phyloP scores from a whole-genome alignment of 2,888 invertebrate species.

The Nephrotoma appendiculata region DNA sequence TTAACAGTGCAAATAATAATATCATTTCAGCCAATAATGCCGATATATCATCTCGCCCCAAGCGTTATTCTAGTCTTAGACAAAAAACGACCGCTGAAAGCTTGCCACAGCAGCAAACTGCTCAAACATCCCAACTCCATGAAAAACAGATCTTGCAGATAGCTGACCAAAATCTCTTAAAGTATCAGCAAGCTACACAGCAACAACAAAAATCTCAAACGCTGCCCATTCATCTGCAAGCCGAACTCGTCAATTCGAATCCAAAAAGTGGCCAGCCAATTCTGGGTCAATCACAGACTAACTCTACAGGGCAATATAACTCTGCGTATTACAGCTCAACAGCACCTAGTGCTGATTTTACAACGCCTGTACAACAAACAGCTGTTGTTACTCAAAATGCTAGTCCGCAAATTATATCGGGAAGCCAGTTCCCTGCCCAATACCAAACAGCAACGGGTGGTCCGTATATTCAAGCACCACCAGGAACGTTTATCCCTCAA shows the following conservation, averaged over 20 bases:
- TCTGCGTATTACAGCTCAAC: conserved; percentile 19
- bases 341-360: conserved; percentile 12
- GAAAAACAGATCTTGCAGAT: background rate
- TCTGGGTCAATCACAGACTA: conserved; percentile 9
- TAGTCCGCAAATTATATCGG: background rate
- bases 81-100: conserved; percentile 34
- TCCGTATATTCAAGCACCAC: conserved; percentile 1
- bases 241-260: background rate
- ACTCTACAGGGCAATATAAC: conserved; percentile 18
- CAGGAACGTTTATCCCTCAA: background rate
- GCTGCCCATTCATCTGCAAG: conserved; percentile 16
- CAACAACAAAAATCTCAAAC: conserved; percentile 19
- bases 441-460: conserved; percentile 14
- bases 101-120: conserved; percentile 16
- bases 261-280: background rate
- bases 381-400: background rate
- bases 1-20: conserved; percentile 15
- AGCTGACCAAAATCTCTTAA: conserved; percentile 12
- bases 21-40: conserved; percentile 5
- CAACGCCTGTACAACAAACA: background rate
- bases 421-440: background rate
- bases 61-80: conserved; percentile 52
- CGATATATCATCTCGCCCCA: conserved; percentile 35
- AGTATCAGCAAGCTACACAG: conserved; percentile 17
- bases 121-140: background rate